Evolutionary conservation across 2,888 invertebrate species (phyloP), one percentile per base, ranked within the genome.

Genomic region (Tanytarsus gracilentus): DNA sequence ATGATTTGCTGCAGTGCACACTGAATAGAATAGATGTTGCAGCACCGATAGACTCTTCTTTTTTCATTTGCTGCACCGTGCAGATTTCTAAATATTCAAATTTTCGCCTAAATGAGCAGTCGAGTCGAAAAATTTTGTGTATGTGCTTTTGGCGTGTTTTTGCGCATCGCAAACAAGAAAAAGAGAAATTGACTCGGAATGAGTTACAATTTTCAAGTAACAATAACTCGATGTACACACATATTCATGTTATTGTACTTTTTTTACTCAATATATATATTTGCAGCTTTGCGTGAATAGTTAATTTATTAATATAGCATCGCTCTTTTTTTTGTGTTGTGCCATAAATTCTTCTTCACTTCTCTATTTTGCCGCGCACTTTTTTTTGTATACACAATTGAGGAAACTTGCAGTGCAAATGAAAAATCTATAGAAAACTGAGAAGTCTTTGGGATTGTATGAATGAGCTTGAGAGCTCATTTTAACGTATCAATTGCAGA

Each of bases 61-160:
- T n/a, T n/a, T n/a, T n/a, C 14, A 36, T 36, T 36, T 36, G n/a
- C n/a, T 36, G 36, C 36, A 36, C 16, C n/a, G 36, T 16, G 16
- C 16, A 16, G 14, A n/a, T 36, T 36, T 36, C 16, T 11, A 36
- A 36, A 55, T 40, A 55, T 55, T 55, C 25, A 55, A 55, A 55
- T 55, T 55, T 55, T n/a, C 18, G 55, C 55, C 55, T 55, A 40
- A 55, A 55, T 33, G 40, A 23, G 33, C 40, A 55, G 18, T 55
- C 23, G 33, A 55, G 16, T 26, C 39, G 55, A 55, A 55, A 55
- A 23, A 14, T 53, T 53, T 29, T 33, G 11, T 16, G 8, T 55
- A 25, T 33, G 11, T 11, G 3, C 14, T 6, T 6, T 1, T 36
- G n/a, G 36, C 14, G n/a, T 3, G 36, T 16, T 6, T 4, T 36